These are phyloP conservation scores for Hypomecis punctinalis DNA, from an alignment of 2,888 invertebrate species.

Conservation along the genomic window DNA sequence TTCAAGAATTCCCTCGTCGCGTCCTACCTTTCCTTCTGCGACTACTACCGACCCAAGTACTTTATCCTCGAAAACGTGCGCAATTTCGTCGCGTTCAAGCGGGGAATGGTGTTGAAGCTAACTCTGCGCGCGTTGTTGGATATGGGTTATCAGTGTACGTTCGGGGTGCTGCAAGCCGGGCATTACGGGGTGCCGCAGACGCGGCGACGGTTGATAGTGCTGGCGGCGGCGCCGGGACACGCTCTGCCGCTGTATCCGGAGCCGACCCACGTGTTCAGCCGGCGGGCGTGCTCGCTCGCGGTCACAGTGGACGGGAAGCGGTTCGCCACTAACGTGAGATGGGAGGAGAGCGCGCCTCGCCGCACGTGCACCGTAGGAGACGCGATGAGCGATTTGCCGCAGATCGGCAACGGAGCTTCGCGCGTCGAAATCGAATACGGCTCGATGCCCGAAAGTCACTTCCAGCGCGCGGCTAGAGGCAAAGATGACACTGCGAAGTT, in stretches of 20 bases:
- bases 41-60: slow-evolving; percentile 93
- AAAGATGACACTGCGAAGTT: slow-evolving; percentile 83
- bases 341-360: slow-evolving; percentile 90
- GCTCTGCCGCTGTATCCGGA: slow-evolving; percentile 91
- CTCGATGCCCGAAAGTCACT: slow-evolving; percentile 89
- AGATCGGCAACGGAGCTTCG: slow-evolving; percentile 89
- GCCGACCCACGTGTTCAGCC: slow-evolving; percentile 91
- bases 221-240: slow-evolving; percentile 93
- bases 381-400: slow-evolving; percentile 92
- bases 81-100: slow-evolving; percentile 94
- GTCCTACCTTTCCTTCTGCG: slow-evolving; percentile 93
- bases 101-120: slow-evolving; percentile 91
- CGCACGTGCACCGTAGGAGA: slow-evolving; percentile 92
- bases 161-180: slow-evolving; percentile 94
- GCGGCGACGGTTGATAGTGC: slow-evolving; percentile 89
- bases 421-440: slow-evolving; percentile 89
- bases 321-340: slow-evolving; percentile 83
- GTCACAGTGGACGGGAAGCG: slow-evolving; percentile 77
- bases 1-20: slow-evolving; percentile 95
- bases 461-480: slow-evolving; percentile 89
- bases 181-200: slow-evolving; percentile 94
- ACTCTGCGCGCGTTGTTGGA: slow-evolving; percentile 90
- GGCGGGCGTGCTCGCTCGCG: slow-evolving; percentile 86
- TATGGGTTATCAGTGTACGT: slow-evolving; percentile 95
- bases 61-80: slow-evolving; percentile 94